These are phyloP conservation scores for Alcedo atthis DNA, from an alignment of 2,797 vertebrate species.

Conservation along the genomic window DNA sequence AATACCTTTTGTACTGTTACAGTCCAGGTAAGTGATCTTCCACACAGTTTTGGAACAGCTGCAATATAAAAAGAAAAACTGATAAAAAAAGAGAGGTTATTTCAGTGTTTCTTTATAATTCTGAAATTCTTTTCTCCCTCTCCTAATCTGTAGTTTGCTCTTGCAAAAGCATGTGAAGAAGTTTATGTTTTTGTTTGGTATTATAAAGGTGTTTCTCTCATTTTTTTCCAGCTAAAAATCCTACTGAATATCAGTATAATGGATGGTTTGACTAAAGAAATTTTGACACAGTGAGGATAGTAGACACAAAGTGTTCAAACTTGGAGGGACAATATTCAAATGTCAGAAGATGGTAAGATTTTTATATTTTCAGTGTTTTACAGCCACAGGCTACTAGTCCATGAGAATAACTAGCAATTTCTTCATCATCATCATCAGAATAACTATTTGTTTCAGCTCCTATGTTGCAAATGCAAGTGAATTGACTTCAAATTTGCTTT, in stretches of 20 bases:
- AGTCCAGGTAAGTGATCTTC: neutral
- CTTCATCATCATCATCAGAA: neutral
- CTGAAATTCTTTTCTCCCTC: neutral
- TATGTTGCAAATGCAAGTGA: neutral
- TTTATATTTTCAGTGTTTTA: neutral
- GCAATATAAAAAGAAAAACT: neutral
- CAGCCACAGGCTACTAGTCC: neutral
- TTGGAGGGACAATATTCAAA: neutral
- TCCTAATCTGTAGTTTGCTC: neutral
- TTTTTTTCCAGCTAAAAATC: neutral
- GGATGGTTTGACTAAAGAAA: neutral
- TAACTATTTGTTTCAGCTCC: neutral
- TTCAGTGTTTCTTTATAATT: neutral
- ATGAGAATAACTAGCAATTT: neutral
- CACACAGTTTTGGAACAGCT: neutral
- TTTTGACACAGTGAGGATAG: neutral
- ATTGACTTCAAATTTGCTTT: neutral
- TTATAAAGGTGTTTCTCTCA: neutral
- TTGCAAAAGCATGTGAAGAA: neutral
- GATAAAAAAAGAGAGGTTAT: neutral
- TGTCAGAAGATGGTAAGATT: neutral
- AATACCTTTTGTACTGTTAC: conserved; percentile 11
- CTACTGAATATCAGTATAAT: neutral
- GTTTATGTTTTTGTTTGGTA: neutral
- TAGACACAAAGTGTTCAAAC: neutral